phyloP scores from a whole-genome alignment of 2,113 vertebrate species.

The Indri indri region DNA sequence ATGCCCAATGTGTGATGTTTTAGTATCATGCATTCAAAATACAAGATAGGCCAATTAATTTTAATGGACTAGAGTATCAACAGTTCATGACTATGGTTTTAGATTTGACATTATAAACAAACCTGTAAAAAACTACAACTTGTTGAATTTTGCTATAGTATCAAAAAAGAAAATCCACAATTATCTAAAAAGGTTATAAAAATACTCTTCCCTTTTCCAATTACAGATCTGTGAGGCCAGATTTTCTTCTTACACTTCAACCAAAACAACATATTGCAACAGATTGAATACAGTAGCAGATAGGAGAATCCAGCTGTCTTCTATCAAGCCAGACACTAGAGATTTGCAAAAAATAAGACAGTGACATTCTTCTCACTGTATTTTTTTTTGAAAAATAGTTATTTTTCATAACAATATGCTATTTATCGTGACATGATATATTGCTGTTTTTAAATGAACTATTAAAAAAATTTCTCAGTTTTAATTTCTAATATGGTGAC shows the following conservation, averaged over 20 bases:
- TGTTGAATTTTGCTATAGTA: neutral
- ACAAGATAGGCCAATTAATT: neutral
- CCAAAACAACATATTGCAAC: neutral
- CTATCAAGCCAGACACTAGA: neutral
- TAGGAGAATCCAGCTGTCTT: neutral
- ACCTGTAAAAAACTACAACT: neutral
- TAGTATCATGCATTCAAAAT: neutral
- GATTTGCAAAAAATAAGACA: neutral
- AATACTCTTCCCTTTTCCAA: neutral
- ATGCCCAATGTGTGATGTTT: neutral
- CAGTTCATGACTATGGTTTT: neutral
- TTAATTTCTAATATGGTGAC: constrained; percentile 32
- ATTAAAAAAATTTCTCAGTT: neutral
- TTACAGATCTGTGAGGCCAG: neutral
- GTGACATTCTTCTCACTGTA: neutral
- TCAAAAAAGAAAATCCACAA: neutral
- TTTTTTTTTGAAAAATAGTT: constrained; percentile 18
- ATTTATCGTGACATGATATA: neutral
- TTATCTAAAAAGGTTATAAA: neutral
- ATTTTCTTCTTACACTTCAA: constrained; percentile 41
- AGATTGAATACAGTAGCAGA: neutral
- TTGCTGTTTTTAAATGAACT: neutral
- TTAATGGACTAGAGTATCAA: neutral
- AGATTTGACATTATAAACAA: neutral
- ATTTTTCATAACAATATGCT: constrained; percentile 27